phyloP scores from a whole-genome alignment of 2,888 invertebrate species.

The Autographa gamma region DNA sequence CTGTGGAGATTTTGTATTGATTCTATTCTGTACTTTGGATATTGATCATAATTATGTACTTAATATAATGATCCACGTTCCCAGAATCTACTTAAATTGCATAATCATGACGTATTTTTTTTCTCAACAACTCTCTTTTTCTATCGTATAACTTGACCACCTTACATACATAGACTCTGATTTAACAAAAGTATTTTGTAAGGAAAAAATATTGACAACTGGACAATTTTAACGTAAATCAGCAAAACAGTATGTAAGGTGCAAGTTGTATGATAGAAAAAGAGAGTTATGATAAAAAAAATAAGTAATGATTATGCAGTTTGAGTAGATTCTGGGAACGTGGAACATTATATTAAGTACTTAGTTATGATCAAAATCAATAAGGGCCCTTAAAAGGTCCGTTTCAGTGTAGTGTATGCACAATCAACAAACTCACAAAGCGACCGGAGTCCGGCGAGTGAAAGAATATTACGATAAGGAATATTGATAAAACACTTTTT shows the following conservation, averaged over 20 bases:
- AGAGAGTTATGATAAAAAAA: too few relatives aligned
- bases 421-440: slow-evolving; percentile 18
- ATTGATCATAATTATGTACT: background rate
- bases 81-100: background rate
- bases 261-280: too few relatives aligned
- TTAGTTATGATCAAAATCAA: background rate
- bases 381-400: slow-evolving; percentile 36
- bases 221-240: too few relatives aligned
- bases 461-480: slow-evolving; percentile 54
- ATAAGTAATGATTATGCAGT: too few relatives aligned
- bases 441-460: slow-evolving; percentile 33
- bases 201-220: too few relatives aligned
- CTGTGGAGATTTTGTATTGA: slow-evolving; percentile 12
- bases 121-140: too few relatives aligned
- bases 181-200: too few relatives aligned
- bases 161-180: too few relatives aligned
- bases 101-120: too few relatives aligned
- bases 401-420: slow-evolving; percentile 38
- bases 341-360: background rate
- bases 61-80: background rate
- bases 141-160: too few relatives aligned
- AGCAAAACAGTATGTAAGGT: too few relatives aligned
- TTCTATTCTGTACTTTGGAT: background rate
- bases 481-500: slow-evolving; percentile 49
- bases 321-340: background rate